A percentile compares a stretch with the other conserved stretches of the same genome.
phyloP scores from a whole-genome alignment of 53 echinoderm and acorn worm genomes.

The Holothuria leucospilota region DNA sequence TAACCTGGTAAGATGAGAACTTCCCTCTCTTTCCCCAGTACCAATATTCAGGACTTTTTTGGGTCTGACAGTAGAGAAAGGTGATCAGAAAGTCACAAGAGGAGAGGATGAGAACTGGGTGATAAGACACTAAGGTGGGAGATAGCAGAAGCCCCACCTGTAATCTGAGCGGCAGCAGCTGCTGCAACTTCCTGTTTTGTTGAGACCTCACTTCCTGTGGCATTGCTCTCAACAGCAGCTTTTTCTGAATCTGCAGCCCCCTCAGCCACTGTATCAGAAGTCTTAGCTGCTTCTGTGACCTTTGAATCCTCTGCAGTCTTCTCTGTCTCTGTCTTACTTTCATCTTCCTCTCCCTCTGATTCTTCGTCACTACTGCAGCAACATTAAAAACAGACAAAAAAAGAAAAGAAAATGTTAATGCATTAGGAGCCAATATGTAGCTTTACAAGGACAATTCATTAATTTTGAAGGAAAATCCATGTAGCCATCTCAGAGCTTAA shows the following conservation, averaged over 20 bases:
- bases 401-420: not conserved
- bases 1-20: no score
- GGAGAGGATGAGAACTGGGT: no score
- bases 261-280: conserved; percentile 20
- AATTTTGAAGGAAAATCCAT: not conserved
- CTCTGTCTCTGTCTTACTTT: conserved; percentile 5
- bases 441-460: not conserved
- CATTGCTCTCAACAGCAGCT: not conserved
- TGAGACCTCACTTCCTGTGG: not conserved
- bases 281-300: not conserved
- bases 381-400: not conserved
- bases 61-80: not conserved
- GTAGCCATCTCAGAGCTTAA: no score
- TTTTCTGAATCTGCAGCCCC: not conserved
- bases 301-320: not conserved
- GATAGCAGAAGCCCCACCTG: not conserved
- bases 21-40: no score
- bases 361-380: conserved; percentile 25
- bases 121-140: not conserved
- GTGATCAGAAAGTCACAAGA: not conserved
- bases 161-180: conserved; percentile 13
- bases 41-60: no score
- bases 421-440: not conserved
- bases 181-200: not conserved
- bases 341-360: conserved; percentile 22